These are phyloP conservation scores for Phytoseiulus persimilis DNA, from an alignment of 2,888 invertebrate genomes.

Conservation along the genomic window DNA sequence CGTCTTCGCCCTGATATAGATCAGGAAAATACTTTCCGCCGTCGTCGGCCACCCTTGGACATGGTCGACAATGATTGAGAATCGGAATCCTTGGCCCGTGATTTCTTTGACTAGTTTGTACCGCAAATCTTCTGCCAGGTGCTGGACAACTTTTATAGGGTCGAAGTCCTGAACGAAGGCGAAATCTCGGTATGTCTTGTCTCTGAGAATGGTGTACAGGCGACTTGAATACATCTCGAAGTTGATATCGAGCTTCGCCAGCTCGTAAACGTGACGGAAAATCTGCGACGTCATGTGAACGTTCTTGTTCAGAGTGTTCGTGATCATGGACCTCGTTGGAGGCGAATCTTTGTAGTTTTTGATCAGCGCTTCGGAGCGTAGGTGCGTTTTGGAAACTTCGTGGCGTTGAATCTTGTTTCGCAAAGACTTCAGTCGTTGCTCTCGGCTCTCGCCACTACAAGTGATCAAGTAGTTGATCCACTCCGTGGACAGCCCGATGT, in stretches of 20 bases:
- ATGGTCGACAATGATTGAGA: conserved; percentile 17
- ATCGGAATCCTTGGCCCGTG: background rate
- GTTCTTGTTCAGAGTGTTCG: conserved; percentile 23
- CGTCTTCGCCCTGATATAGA: conserved; percentile 9
- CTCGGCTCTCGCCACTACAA: conserved; percentile 9
- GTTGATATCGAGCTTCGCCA: conserved; percentile 1
- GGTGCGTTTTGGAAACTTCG: conserved; percentile 24
- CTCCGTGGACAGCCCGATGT: conserved; percentile 26
- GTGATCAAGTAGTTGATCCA: conserved; percentile 6
- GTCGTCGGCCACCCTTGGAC: background rate
- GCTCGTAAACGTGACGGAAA: conserved; percentile 1
- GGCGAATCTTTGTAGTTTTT: conserved; percentile 16
- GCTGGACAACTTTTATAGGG: background rate
- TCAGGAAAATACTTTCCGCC: conserved; percentile 7
- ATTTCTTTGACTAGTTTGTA: background rate
- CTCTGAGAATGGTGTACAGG: background rate
- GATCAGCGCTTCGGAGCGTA: background rate
- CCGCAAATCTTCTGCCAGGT: background rate
- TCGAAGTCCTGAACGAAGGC: conserved; percentile 22
- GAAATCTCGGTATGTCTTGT: conserved; percentile 19
- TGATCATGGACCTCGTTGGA: background rate
- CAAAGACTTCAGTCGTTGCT: conserved; percentile 14
- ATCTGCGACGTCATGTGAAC: conserved; percentile 26
- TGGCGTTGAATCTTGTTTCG: conserved; percentile 30
- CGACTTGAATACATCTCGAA: background rate